Evolutionary conservation across 2,888 invertebrate genomes (phyloP).

Genomic region (Cotesia congregata): DNA sequence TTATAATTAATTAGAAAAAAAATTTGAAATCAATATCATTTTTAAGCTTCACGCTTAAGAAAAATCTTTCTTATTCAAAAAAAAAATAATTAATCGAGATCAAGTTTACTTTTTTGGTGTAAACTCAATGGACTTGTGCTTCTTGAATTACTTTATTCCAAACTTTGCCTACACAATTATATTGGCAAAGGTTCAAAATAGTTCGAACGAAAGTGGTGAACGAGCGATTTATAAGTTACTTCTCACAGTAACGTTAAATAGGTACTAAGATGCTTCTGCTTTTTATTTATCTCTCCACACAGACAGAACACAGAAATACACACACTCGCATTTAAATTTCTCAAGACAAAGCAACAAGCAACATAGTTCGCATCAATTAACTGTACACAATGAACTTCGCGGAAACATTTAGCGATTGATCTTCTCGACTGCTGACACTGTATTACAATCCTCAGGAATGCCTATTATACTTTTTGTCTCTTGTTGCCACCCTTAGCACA

Average conservation of each 20-base stretch:
- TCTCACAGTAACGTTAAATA: not conserved
- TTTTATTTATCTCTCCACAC: not conserved
- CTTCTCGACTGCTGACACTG: conserved; percentile 34
- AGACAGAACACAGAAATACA: not conserved
- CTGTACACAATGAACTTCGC: conserved; percentile 18
- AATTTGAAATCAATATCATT: no score
- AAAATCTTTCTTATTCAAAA: not conserved
- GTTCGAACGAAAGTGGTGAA: conserved; percentile 14
- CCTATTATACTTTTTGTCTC: conserved; percentile 22
- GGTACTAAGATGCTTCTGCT: not conserved
- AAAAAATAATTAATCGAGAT: not conserved
- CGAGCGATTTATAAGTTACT: conserved; percentile 15
- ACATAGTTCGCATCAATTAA: not conserved
- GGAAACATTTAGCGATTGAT: conserved; percentile 42
- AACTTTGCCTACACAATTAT: not conserved
- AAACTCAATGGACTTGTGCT: not conserved
- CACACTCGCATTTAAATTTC: not conserved
- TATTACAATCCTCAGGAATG: conserved; percentile 44
- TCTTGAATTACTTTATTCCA: not conserved
- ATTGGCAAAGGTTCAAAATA: conserved; percentile 21
- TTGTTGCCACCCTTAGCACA: not conserved
- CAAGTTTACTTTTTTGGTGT: not conserved
- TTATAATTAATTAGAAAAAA: no score
- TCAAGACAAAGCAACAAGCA: not conserved
- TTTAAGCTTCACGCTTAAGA: no score